Percentiles rank a stretch among this genome's conserved stretches.
These are phyloP conservation scores for Hydrolagus affinis DNA, from an alignment of 2,113 vertebrate genomes.

Conservation along the genomic window DNA sequence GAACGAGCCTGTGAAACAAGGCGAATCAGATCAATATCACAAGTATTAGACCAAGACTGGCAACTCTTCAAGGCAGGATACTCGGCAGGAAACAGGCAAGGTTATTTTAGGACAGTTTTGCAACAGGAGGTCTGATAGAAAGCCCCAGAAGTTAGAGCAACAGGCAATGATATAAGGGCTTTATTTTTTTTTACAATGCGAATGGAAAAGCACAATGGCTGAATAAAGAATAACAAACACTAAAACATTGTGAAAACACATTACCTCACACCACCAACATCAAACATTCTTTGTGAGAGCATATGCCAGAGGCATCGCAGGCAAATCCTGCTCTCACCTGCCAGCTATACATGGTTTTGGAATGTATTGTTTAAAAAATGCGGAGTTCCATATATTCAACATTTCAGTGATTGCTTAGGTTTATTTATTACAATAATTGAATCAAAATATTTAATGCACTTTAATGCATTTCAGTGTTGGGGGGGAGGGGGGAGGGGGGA, in stretches of 20 bases:
- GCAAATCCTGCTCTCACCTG: too few species aligned
- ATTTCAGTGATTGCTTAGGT: not conserved
- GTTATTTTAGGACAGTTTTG: not conserved
- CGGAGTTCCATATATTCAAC: not conserved
- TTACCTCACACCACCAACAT: too few species aligned
- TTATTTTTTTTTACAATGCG: not conserved
- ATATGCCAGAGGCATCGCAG: too few species aligned
- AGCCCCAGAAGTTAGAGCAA: not conserved
- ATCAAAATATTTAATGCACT: not conserved
- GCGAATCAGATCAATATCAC: not conserved
- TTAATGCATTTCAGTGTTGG: not conserved
- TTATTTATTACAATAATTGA: not conserved
- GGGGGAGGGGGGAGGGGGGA: not conserved
- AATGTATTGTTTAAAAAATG: not conserved
- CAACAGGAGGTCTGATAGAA: not conserved
- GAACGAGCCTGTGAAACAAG: slow-evolving; percentile 50
- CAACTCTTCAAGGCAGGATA: not conserved
- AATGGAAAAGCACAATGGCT: not conserved
- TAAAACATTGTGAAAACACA: too few species aligned
- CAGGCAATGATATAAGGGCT: not conserved
- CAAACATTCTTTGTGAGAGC: too few species aligned
- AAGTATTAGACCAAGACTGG: not conserved
- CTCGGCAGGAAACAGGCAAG: not conserved
- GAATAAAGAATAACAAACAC: not conserved
- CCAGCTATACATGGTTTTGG: not conserved